These are phyloP conservation scores for Macrobrachium rosenbergii DNA, from an alignment of 1,140 invertebrate genomes.

Conservation along the genomic window DNA sequence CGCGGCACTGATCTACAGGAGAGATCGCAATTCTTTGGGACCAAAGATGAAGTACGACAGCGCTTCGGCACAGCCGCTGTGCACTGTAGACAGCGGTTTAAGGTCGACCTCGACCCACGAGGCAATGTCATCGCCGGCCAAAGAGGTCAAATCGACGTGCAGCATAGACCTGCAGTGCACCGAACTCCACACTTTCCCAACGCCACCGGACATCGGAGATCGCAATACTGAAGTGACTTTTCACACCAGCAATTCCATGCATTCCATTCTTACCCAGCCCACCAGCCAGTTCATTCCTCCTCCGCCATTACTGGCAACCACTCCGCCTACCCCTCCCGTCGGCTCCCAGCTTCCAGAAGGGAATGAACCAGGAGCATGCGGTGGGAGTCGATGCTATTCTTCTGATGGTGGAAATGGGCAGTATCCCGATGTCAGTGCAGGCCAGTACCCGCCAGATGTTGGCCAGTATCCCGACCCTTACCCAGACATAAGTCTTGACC, in stretches of 20 bases:
- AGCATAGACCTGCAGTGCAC: conserved; percentile 64
- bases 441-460: conserved; percentile 41
- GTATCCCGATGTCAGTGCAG: conserved; percentile 33
- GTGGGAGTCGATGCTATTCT: conserved; percentile 20
- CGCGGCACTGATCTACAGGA: conserved; percentile 91
- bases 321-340: conserved; percentile 51
- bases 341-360: conserved; percentile 25
- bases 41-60: conserved; percentile 66
- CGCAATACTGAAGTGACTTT: conserved; percentile 65
- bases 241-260: conserved; percentile 57
- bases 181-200: conserved; percentile 64
- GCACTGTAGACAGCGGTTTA: conserved; percentile 64
- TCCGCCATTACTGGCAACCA: conserved; percentile 56
- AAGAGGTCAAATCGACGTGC: conserved; percentile 57
- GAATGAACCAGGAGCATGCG: conserved; percentile 39
- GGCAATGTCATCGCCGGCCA: conserved; percentile 58
- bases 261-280: conserved; percentile 51
- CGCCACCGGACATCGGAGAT: conserved; percentile 64
- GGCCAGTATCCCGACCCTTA: conserved; percentile 37
- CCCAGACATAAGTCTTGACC: conserved; percentile 29
- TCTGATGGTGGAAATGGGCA: conserved; percentile 28
- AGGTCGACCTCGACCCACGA: conserved; percentile 61
- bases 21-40: conserved; percentile 72
- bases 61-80: conserved; percentile 62
- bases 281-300: conserved; percentile 65